A percentile compares a stretch with the other conserved stretches of the same genome.
Conservation (phyloP, 2,113 vertebrate species). For the Penelope pileata region DNA sequence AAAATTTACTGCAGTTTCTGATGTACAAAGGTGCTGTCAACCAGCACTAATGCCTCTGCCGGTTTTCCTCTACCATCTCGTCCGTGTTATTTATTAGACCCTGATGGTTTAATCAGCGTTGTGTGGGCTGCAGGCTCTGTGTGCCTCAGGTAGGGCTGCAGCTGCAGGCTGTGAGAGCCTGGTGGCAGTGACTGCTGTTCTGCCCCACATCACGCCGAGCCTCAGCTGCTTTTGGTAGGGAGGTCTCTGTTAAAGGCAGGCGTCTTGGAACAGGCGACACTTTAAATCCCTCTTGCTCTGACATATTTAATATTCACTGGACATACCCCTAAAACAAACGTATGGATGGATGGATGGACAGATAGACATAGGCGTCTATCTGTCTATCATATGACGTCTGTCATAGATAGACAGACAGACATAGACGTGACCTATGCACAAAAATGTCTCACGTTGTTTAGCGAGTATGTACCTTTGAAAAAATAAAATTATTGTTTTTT, state of each 20-base stretch:
- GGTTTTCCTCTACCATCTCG: not conserved
- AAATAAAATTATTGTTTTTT: not conserved
- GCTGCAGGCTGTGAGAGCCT: not conserved
- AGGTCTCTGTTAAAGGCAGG: not conserved
- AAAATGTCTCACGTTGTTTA: not conserved
- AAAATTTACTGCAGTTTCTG: not conserved
- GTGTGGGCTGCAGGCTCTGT: not conserved
- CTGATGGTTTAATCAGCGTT: not conserved
- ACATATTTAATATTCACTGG: not conserved
- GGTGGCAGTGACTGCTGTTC: not conserved
- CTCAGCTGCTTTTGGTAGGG: not conserved
- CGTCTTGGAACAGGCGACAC: not conserved
- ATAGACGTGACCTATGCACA: not conserved
- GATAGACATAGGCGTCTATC: too few relatives aligned
- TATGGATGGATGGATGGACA: not conserved
- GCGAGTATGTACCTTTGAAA: not conserved
- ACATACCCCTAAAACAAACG: not conserved
- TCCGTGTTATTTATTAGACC: not conserved
- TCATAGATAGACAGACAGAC: not conserved
- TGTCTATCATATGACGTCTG: too few relatives aligned
- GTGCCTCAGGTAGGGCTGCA: not conserved
- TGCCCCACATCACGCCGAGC: not conserved
- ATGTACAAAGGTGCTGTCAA: not conserved
- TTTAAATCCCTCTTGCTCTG: not conserved
- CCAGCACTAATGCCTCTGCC: not conserved